phyloP scores from a whole-genome alignment of 92 coral and sea anemone species.

The Phenganax marumi region DNA sequence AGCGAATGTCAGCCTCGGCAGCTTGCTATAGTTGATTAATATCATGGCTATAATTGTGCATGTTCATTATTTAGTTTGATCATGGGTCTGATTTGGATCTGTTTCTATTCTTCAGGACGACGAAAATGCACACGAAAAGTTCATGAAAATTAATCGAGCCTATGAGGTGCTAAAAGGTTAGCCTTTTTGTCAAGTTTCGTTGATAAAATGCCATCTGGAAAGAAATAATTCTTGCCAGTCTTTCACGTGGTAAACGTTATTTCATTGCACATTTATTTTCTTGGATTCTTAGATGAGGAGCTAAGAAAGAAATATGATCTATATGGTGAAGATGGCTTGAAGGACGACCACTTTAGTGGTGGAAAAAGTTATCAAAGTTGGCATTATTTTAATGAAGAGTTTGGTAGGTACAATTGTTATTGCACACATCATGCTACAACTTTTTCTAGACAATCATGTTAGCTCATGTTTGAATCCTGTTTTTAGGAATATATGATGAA shows the following conservation, averaged over 20 bases:
- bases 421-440: background rate
- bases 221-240: background rate
- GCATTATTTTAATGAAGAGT: conserved; percentile 98
- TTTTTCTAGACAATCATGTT: background rate
- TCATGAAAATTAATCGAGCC: conserved; percentile 77
- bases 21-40: too few species aligned
- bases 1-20: too few species aligned
- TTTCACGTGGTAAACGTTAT: background rate
- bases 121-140: conserved; percentile 87
- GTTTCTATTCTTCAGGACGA: conserved; percentile 61
- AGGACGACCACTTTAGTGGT: conserved; percentile 83
- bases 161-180: conserved; percentile 95
- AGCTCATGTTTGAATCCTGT: background rate
- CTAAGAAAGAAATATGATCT: conserved; percentile 89
- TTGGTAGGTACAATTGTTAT: conserved; percentile 63
- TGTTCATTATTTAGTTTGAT: background rate
- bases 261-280: background rate
- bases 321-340: conserved; percentile 96
- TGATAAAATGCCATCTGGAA: background rate
- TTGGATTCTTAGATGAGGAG: conserved; percentile 71
- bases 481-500: conserved; percentile 89
- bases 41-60: too few species aligned
- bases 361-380: conserved; percentile 88
- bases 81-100: background rate
- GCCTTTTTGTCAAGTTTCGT: too few species aligned